A percentile compares a stretch with the other conserved stretches of the same genome.
These are phyloP conservation scores for Rhegmatorhina hoffmannsi DNA, from an alignment of 2,113 vertebrate species.

Conservation along the genomic window DNA sequence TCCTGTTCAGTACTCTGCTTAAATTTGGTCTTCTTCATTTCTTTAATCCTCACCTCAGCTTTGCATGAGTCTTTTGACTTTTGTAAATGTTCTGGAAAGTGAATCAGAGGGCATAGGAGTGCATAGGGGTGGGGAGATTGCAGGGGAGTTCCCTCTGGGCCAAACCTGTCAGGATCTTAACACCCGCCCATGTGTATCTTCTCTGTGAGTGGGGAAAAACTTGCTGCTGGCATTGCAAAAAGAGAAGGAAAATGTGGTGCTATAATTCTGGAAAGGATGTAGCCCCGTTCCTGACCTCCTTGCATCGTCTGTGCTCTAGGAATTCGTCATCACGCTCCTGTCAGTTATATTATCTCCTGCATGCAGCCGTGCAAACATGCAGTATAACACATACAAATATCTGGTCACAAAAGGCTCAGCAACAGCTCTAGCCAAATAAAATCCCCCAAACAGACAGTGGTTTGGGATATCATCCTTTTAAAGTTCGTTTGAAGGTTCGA, in stretches of 20 bases:
- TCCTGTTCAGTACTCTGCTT: neutral
- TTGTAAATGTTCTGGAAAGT: neutral
- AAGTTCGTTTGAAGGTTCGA: conserved; percentile 24
- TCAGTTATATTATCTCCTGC: conserved; percentile 34
- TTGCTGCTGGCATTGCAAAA: neutral
- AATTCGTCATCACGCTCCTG: neutral
- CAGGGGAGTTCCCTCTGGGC: neutral
- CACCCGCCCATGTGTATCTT: neutral
- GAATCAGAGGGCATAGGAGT: neutral
- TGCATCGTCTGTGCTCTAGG: neutral
- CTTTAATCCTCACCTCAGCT: neutral
- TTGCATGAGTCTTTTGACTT: neutral
- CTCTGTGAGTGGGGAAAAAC: neutral
- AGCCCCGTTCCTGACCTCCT: conserved; percentile 3
- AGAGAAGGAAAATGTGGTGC: neutral
- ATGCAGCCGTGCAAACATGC: neutral
- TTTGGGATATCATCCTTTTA: conserved; percentile 21
- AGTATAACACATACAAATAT: neutral
- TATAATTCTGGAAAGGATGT: neutral
- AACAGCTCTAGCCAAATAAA: conserved; percentile 31
- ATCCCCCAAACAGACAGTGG: neutral
- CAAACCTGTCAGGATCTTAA: neutral
- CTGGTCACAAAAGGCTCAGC: conserved; percentile 47
- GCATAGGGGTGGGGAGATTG: neutral
- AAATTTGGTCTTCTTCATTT: neutral